Percentiles rank a stretch among this genome's conserved stretches.
Evolutionary conservation across 2,888 invertebrate genomes (phyloP).

Genomic region (Sisyra terminalis): DNA sequence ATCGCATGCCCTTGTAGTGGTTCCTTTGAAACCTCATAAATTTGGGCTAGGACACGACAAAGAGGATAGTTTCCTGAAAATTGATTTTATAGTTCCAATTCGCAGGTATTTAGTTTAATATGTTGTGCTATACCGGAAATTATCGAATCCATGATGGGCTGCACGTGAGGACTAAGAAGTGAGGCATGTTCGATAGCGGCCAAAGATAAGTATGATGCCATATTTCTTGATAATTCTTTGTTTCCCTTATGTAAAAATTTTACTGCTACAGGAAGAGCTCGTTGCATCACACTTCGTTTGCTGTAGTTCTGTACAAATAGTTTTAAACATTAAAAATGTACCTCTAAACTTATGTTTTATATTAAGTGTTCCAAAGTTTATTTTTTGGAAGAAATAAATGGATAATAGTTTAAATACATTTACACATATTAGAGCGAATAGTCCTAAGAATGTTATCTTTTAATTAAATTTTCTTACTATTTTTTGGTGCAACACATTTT

Average conservation of each 20-base stretch:
- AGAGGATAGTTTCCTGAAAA: conserved; percentile 71
- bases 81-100: conserved; percentile 1
- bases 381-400: no score
- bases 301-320: conserved; percentile 42
- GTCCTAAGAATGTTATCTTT: no score
- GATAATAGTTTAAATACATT: no score
- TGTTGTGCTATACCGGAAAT: conserved; percentile 44
- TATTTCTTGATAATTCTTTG: conserved; percentile 72
- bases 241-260: conserved; percentile 84
- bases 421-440: no score
- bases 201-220: conserved; percentile 81
- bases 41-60: conserved; percentile 74
- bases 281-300: conserved; percentile 58
- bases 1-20: conserved; percentile 73
- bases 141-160: conserved; percentile 80
- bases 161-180: conserved; percentile 70
- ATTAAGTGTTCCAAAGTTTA: no score
- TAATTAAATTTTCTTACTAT: no score
- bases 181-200: conserved; percentile 85
- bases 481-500: no score
- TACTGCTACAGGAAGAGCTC: conserved; percentile 78
- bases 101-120: not conserved
- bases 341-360: no score
- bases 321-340: no score
- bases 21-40: conserved; percentile 76